These are phyloP conservation scores for Penaeus indicus DNA, from an alignment of 1,140 invertebrate species.

Conservation along the genomic window DNA sequence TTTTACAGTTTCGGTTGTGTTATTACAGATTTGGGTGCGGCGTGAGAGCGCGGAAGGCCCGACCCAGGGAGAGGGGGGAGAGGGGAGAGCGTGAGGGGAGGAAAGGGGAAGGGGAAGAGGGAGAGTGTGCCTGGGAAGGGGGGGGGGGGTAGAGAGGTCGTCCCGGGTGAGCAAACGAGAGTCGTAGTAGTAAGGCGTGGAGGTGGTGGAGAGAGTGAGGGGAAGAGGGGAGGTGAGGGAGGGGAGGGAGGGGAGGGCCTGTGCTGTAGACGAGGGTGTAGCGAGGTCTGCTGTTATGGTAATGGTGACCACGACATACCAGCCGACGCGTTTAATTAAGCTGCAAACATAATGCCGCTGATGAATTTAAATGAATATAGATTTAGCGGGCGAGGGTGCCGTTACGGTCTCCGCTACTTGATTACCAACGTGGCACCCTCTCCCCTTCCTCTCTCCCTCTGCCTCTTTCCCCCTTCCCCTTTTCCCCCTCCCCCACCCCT, in stretches of 20 bases:
- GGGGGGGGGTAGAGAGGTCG: not conserved
- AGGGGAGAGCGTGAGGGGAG: not conserved
- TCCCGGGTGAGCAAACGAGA: not conserved
- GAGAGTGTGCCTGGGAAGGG: too few species aligned
- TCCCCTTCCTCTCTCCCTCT: not conserved
- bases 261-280: not conserved
- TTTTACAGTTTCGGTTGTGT: too few species aligned
- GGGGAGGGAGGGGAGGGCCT: not conserved
- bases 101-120: conserved; percentile 6
- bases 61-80: not conserved
- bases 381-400: conserved; percentile 21
- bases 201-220: not conserved
- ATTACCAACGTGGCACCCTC: not conserved
- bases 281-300: conserved; percentile 4
- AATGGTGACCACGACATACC: conserved; percentile 5
- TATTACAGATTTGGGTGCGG: too few species aligned
- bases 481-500: too few species aligned
- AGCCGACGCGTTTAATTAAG: conserved; percentile 35
- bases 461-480: not conserved
- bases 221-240: not conserved
- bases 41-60: not conserved
- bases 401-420: not conserved
- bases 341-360: conserved; percentile 43
- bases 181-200: not conserved
- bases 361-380: conserved; percentile 42